Percentiles rank a stretch among this genome's conserved stretches.
phyloP scores from a whole-genome alignment of 2,113 vertebrate species.

The Camelus bactrianus region DNA sequence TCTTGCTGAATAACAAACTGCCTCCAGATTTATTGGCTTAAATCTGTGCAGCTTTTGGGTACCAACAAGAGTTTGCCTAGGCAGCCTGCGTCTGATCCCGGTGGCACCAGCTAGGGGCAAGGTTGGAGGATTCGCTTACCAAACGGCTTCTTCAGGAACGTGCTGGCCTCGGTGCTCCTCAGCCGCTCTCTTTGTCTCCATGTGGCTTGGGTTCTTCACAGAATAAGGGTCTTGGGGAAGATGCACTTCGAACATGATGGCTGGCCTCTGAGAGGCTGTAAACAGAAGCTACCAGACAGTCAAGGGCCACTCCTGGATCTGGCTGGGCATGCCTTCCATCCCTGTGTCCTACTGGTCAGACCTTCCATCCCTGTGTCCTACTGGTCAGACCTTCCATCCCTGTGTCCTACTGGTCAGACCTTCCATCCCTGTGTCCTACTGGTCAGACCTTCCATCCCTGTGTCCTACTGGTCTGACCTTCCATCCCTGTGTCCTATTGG shows the following conservation, averaged over 20 bases:
- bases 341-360: not conserved
- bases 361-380: not conserved
- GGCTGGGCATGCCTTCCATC: not conserved
- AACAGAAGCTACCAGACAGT: not conserved
- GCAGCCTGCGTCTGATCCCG: not conserved
- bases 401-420: not conserved
- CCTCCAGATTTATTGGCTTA: not conserved
- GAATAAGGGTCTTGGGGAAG: not conserved
- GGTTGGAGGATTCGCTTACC: not conserved
- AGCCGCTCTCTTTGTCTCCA: not conserved
- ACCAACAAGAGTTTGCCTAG: not conserved
- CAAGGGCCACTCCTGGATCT: not conserved
- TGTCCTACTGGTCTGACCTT: not conserved
- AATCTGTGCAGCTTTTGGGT: not conserved
- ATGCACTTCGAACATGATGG: rapidly evolving
- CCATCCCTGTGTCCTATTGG: too few relatives aligned
- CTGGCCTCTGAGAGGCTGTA: not conserved
- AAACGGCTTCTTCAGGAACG: not conserved
- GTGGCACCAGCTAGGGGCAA: not conserved
- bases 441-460: not conserved
- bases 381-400: too few relatives aligned
- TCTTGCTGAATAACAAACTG: not conserved
- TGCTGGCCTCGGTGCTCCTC: not conserved
- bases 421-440: not conserved
- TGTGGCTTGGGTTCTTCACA: not conserved